Conservation (phyloP, 1,140 invertebrate species). For the Plectus sambesii region DNA sequence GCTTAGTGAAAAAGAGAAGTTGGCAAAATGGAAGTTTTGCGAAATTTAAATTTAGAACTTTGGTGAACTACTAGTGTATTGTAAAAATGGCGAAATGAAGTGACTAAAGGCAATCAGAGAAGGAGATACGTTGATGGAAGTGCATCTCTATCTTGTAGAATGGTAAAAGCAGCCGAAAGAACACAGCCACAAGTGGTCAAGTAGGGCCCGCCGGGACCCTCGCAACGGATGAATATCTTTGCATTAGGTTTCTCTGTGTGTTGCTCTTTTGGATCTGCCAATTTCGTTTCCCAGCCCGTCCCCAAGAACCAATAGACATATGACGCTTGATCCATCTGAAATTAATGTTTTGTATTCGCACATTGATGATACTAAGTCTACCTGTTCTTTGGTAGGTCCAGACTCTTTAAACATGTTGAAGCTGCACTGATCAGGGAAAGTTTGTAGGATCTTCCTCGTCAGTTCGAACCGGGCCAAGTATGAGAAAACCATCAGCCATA, state of each 20-base stretch:
- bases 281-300: slow-evolving; percentile 62
- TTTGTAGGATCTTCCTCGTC: slow-evolving; percentile 35
- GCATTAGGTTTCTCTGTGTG: slow-evolving; percentile 58
- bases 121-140: slow-evolving; percentile 63
- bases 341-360: too few species aligned
- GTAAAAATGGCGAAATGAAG: too few species aligned
- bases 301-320: slow-evolving; percentile 51
- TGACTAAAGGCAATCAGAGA: too few species aligned
- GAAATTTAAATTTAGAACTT: too few species aligned
- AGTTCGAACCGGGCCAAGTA: slow-evolving; percentile 57
- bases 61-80: too few species aligned
- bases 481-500: slow-evolving; percentile 56
- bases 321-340: too few species aligned
- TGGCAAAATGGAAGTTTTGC: too few species aligned
- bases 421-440: slow-evolving; percentile 37
- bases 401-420: slow-evolving; percentile 32
- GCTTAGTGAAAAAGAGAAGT: too few species aligned
- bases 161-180: slow-evolving; percentile 60
- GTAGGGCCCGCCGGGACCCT: slow-evolving; percentile 63
- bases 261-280: slow-evolving; percentile 55
- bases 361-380: too few species aligned
- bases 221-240: slow-evolving; percentile 55
- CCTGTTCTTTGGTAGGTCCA: slow-evolving; percentile 38
- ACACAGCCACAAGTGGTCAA: slow-evolving; percentile 63
- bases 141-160: slow-evolving; percentile 64